Percentiles rank a stretch among this genome's conserved stretches.
These are phyloP conservation scores for Danaus melanippus DNA, from an alignment of 1,140 invertebrate species.

Conservation along the genomic window DNA sequence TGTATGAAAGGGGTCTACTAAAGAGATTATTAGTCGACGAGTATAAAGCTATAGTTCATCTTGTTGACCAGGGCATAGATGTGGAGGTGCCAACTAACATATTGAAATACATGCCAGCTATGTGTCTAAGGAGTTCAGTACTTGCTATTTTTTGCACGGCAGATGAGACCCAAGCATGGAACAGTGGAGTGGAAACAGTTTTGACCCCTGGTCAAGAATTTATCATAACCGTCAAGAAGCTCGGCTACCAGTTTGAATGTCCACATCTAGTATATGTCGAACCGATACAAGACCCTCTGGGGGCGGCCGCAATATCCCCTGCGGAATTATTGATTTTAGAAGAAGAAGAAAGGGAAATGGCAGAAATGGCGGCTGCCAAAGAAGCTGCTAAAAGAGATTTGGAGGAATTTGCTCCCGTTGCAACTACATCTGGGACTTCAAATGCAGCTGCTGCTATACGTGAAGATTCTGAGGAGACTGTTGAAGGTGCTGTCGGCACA, in stretches of 20 bases:
- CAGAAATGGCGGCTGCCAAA: no score
- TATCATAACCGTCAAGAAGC: slow-evolving; percentile 10
- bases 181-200: slow-evolving; percentile 3
- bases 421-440: no score
- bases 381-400: no score
- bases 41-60: slow-evolving; percentile 9
- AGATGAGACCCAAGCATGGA: slow-evolving; percentile 8
- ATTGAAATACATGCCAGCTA: slow-evolving; percentile 13
- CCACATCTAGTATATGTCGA: slow-evolving; percentile 9
- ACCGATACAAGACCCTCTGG: slow-evolving; percentile 1
- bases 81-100: slow-evolving; percentile 10
- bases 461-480: no score
- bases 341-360: no score
- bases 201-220: slow-evolving; percentile 10
- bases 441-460: no score
- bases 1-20: slow-evolving; percentile 15
- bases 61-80: slow-evolving; percentile 15
- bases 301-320: slow-evolving; percentile 1
- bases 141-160: slow-evolving; percentile 11
- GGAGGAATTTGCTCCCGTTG: no score
- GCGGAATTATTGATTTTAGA: no score
- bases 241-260: slow-evolving; percentile 11
- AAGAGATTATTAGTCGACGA: slow-evolving; percentile 8
- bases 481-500: no score
- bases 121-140: slow-evolving; percentile 9